Evolutionary conservation across 1,140 invertebrate species (phyloP), one percentile per base, ranked within the genome.

Genomic region (Trichoplusia ni): DNA sequence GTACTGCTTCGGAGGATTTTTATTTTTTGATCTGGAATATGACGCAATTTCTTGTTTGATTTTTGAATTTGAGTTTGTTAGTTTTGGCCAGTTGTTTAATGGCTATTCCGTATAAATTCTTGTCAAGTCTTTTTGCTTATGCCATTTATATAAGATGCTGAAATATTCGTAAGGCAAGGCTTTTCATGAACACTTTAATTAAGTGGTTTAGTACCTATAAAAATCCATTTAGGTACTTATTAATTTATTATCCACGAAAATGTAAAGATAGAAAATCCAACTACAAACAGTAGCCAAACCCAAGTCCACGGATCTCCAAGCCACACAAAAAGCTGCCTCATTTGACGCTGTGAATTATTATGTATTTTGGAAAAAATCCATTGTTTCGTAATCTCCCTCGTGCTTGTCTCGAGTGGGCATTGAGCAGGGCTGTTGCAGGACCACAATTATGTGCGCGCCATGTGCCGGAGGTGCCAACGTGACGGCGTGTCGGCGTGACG

Each of bases 301-400:
- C 14, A 5, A 14, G n/a, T 13, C n/a, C 13, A 38, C 67, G 73
- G 79, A 86, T 67, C 81, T 71, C 86, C 83, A 84, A 89, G 75
- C 78, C 33, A 2, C 42, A 73, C 72, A 77, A 78, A 67, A 76
- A 86, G 73, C 35, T 54, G 37, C 78, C 77, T 76, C 82, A 84
- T 87, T 86, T 86, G 82, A 83, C 85, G 81, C 76, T 64, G 71
- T 75, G 80, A 75, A 83, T 86, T 87, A 87, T 88, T 86, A 88
- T 87, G 84, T 86, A 87, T 90, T 90, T 88, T 79, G 82, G 82
- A 82, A 85, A 73, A 87, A 87, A 80, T 82, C 82, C 68, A 86
- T 89, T 89, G 86, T 89, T 89, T 86, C 75, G 78, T 85, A 89
- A 89, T 89, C 84, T 81, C 85, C 84, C 79, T 73, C 64, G 75